These are phyloP conservation scores for Bagarius yarrelli DNA, from an alignment of 2,113 vertebrate genomes.

Conservation along the genomic window DNA sequence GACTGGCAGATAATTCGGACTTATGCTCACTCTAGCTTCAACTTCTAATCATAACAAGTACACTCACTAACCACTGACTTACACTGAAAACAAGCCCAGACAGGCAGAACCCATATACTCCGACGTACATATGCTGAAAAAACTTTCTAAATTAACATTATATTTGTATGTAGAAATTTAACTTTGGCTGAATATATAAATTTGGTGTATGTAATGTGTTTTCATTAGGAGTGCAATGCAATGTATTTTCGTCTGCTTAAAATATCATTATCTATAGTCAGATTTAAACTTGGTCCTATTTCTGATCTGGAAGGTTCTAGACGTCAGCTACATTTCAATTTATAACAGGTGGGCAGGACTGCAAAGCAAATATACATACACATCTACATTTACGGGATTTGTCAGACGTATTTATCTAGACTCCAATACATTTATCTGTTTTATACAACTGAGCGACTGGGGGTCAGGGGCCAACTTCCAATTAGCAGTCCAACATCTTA, in stretches of 20 bases:
- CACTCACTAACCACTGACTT: neutral
- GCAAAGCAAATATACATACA: too few relatives aligned
- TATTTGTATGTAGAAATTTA: too few relatives aligned
- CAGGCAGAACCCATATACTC: neutral
- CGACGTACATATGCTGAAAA: too few relatives aligned
- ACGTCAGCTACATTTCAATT: too few relatives aligned
- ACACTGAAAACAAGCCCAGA: neutral
- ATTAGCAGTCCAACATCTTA: too few relatives aligned
- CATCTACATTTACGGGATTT: too few relatives aligned
- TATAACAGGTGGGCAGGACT: neutral
- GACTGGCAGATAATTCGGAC: constrained; percentile 71
- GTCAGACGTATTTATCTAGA: too few relatives aligned
- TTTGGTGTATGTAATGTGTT: neutral
- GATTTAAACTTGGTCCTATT: neutral
- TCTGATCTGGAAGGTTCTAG: neutral
- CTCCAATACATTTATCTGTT: too few relatives aligned
- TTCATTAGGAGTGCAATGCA: too few relatives aligned
- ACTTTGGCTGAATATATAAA: neutral
- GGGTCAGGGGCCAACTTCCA: too few relatives aligned
- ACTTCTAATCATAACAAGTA: constrained; percentile 18
- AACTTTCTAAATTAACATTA: too few relatives aligned
- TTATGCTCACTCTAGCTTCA: constrained; percentile 50
- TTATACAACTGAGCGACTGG: too few relatives aligned
- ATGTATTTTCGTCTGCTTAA: neutral
- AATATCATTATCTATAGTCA: neutral